Evolutionary conservation across 2,888 invertebrate genomes (phyloP).

Genomic region (Cheilosia soror): DNA sequence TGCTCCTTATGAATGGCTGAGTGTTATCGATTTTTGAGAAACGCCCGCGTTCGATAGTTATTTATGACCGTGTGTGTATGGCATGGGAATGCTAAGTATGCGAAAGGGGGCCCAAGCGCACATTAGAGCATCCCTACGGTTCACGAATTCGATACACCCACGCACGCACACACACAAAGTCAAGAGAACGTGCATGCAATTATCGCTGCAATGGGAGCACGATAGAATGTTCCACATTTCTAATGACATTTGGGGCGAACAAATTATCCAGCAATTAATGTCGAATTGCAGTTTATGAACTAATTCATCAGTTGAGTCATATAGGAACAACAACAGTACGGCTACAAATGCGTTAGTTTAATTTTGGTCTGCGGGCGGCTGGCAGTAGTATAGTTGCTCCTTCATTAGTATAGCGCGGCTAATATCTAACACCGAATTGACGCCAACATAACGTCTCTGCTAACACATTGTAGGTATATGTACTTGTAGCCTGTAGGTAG

Average conservation of each 20-base stretch:
- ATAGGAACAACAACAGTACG: neutral
- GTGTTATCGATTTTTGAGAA: conserved; percentile 62
- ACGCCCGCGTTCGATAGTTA: conserved; percentile 45
- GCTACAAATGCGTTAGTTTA: conserved; percentile 2
- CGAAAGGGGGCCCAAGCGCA: neutral
- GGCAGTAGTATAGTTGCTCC: neutral
- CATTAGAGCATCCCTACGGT: neutral
- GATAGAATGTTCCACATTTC: conserved; percentile 65
- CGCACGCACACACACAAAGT: neutral
- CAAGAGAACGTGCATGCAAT: conserved; percentile 42
- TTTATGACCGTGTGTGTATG: conserved; percentile 30
- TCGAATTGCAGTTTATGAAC: conserved; percentile 73
- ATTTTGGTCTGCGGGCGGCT: neutral
- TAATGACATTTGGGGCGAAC: conserved; percentile 66
- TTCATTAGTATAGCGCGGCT: conserved; percentile 10
- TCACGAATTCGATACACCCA: neutral
- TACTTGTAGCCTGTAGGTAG: too few species aligned
- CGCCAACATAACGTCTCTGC: conserved; percentile 3
- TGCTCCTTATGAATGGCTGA: conserved; percentile 66
- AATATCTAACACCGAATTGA: conserved; percentile 21
- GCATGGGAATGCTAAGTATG: neutral
- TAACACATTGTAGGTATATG: neutral
- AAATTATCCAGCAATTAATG: conserved; percentile 74
- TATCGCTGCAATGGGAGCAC: conserved; percentile 49
- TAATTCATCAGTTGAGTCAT: conserved; percentile 67